Percentiles rank a stretch among this genome's conserved stretches.
These are phyloP conservation scores for Microcebus tavaratra DNA, from an alignment of 2,113 vertebrate species.

Conservation along the genomic window DNA sequence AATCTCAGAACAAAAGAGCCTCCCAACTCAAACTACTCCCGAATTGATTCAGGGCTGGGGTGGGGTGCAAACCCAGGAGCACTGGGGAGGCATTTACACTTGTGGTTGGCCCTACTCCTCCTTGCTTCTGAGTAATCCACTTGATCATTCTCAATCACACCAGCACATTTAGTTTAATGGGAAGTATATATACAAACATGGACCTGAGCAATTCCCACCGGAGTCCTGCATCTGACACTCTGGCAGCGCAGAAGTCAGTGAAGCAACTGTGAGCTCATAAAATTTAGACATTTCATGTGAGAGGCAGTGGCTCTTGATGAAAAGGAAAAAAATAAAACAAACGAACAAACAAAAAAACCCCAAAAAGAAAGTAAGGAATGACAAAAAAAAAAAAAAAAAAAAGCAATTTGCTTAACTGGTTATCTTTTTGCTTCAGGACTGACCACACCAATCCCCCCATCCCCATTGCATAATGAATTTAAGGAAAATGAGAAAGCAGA, in stretches of 20 bases:
- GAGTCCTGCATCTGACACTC: background rate
- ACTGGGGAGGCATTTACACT: background rate
- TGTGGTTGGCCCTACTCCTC: background rate
- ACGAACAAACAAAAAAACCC: no score
- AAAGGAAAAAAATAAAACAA: background rate
- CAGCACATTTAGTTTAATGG: background rate
- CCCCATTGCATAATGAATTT: background rate
- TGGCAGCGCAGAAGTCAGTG: background rate
- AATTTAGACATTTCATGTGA: background rate
- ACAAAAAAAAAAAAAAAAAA: background rate
- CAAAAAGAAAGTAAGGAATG: background rate
- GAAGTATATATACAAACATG: background rate
- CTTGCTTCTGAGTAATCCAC: background rate
- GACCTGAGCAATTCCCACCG: background rate
- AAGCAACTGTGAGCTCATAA: background rate
- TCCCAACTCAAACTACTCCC: background rate
- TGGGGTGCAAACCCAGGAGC: background rate
- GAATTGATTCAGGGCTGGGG: background rate
- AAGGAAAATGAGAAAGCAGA: constrained; percentile 62
- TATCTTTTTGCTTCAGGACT: constrained; percentile 53
- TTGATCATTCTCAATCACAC: background rate
- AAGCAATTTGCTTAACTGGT: background rate
- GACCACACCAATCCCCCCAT: background rate
- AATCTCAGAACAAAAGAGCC: background rate
- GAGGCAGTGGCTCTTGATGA: background rate